phyloP scores from a whole-genome alignment of 2,888 invertebrate species.

The Syrphus vitripennis region DNA sequence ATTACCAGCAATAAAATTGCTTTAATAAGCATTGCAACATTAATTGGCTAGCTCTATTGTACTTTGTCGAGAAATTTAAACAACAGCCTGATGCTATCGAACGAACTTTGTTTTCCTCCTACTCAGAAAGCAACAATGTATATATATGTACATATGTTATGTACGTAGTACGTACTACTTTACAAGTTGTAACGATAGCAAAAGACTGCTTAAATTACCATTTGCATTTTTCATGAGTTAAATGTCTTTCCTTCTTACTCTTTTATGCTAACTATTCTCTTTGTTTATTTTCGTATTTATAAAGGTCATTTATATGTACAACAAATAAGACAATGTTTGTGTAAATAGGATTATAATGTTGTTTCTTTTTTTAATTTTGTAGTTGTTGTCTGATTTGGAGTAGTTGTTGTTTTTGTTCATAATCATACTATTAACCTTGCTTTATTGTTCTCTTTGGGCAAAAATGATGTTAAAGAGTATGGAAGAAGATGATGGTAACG shows the following conservation, averaged over 20 bases:
- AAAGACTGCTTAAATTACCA: slow-evolving; percentile 4
- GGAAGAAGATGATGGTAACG: not conserved
- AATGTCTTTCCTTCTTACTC: not conserved
- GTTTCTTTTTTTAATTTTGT: not conserved
- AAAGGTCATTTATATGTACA: slow-evolving; percentile 16
- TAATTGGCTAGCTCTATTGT: not conserved
- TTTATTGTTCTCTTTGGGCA: slow-evolving; percentile 3
- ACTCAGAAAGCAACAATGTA: not conserved
- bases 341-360: slow-evolving; percentile 50
- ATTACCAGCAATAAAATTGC: slow-evolving; percentile 1
- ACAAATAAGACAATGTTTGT: slow-evolving; percentile 20
- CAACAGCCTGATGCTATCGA: not conserved
- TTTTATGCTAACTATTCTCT: not conserved
- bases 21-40: slow-evolving; percentile 17
- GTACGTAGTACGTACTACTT: not conserved
- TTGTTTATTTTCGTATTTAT: not conserved
- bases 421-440: slow-evolving; percentile 55
- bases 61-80: not conserved
- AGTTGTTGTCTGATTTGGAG: not conserved
- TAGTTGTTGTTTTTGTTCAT: not conserved
- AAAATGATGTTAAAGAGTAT: not conserved
- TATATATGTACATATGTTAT: not conserved
- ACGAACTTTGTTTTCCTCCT: not conserved
- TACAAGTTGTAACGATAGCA: not conserved
- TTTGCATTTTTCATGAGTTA: slow-evolving; percentile 46